Evolutionary conservation across 1,140 invertebrate genomes (phyloP).

Genomic region (Penaeus chinensis): DNA sequence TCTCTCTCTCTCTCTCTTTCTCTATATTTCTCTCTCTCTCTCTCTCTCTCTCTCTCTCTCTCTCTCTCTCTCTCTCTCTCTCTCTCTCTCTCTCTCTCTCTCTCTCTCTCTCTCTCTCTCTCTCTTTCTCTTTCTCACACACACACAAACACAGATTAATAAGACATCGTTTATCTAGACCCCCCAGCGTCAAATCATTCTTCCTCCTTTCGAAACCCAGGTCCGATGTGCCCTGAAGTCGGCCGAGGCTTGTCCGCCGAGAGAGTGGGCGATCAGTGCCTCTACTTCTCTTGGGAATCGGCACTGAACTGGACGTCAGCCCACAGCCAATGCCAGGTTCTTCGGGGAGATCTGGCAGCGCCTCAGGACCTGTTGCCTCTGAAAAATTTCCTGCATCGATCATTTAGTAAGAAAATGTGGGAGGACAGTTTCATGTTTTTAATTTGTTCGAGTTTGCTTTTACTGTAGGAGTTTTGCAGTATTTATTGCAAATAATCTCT

Average conservation of each 20-base stretch:
- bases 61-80: too few species aligned
- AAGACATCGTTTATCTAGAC: too few species aligned
- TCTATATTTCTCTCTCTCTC: slow-evolving; percentile 24
- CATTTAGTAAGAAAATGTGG: slow-evolving; percentile 27
- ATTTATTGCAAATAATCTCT: too few species aligned
- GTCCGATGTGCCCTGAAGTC: slow-evolving; percentile 40
- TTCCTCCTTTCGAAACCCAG: neutral
- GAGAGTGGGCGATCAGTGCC: slow-evolving; percentile 42
- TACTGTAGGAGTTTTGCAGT: too few species aligned
- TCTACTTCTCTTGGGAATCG: slow-evolving; percentile 36
- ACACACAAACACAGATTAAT: too few species aligned
- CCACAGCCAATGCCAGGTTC: slow-evolving; percentile 32
- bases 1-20: neutral
- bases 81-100: too few species aligned
- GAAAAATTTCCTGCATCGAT: slow-evolving; percentile 36
- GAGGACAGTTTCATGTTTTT: too few species aligned
- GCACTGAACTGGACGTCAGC: slow-evolving; percentile 43
- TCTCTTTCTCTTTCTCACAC: too few species aligned
- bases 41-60: slow-evolving; percentile 3
- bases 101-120: too few species aligned
- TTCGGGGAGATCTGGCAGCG: slow-evolving; percentile 31
- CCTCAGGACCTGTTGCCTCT: slow-evolving; percentile 38
- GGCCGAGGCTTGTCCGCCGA: slow-evolving; percentile 38
- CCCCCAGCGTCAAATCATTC: too few species aligned
- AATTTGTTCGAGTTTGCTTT: too few species aligned